Conservation (phyloP, 1,140 invertebrate species). For the Camponotus pennsylvanicus region DNA sequence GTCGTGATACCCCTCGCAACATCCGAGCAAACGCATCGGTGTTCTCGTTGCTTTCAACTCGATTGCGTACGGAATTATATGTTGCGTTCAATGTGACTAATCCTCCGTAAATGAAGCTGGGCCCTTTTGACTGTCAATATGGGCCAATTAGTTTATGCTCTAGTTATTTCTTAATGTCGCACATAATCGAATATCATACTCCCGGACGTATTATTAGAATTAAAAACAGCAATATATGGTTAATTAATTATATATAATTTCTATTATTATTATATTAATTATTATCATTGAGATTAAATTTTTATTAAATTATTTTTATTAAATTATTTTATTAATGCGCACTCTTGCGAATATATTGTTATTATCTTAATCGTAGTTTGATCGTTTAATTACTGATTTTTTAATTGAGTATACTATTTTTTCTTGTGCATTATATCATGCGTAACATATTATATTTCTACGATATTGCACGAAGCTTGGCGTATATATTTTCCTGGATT, state of each 20-base stretch:
- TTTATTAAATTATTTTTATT: neutral
- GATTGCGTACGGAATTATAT: neutral
- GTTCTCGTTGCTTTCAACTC: slow-evolving; percentile 10
- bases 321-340: too few relatives aligned
- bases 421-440: neutral
- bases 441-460: neutral
- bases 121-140: neutral
- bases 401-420: neutral
- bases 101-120: neutral
- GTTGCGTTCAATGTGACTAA: neutral
- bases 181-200: neutral
- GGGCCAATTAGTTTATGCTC: slow-evolving; percentile 2
- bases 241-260: neutral
- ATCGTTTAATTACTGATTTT: neutral
- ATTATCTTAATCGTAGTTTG: neutral
- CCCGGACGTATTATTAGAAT: neutral
- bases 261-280: neutral
- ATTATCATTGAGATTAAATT: neutral
- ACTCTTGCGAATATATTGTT: neutral
- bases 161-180: neutral
- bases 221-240: neutral
- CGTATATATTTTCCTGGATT: neutral
- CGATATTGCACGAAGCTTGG: neutral
- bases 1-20: neutral
- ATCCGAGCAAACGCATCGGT: neutral